Evolutionary conservation across 2,888 invertebrate genomes (phyloP), one percentile per base, ranked within the genome.

Genomic region (Petrophora chlorosata): DNA sequence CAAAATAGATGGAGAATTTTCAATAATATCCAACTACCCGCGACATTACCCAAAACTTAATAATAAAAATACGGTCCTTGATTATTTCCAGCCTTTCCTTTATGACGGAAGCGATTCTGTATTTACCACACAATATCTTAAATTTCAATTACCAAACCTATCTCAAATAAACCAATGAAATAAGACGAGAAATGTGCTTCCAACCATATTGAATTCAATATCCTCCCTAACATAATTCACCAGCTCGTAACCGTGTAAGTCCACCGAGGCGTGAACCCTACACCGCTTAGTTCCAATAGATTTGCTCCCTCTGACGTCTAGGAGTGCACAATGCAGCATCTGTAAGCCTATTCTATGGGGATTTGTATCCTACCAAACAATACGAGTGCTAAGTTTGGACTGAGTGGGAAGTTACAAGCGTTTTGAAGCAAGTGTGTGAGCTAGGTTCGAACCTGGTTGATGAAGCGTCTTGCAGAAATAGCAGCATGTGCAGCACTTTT

Each of bases 361-460:
- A 81, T 82, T 82, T 79, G 76, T 76, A 72, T 68, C 61, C 65
- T 63, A 64, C 67, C 72, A 73, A 75, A 76, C 76, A 76, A 71
- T 74, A 71, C 63, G 57, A 42, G 63, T 54, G 50, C 55, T 60
- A 52, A 59, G 51, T 46, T 46, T 16, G 52, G 30, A 8, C 14
- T 26, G 61, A 46, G 57, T 19, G 23, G 49, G 29, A 23, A 56
- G 46, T 13, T 38, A 17, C 7, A 0, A 54, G 65, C 66, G 64
- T 32, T 19, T 39, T 38, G 50, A n/a, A n/a, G n/a, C n/a, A n/a
- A n/a, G n/a, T n/a, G n/a, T n/a, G n/a, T n/a, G n/a, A n/a, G n/a
- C n/a, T n/a, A n/a, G n/a, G n/a, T n/a, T n/a, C n/a, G n/a, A n/a
- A n/a, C n/a, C n/a, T n/a, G n/a, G n/a, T n/a, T n/a, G n/a, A n/a